A percentile compares a stretch with the other conserved stretches of the same genome.
Conservation (phyloP, 2,888 invertebrate species). For the Acronicta psi region DNA sequence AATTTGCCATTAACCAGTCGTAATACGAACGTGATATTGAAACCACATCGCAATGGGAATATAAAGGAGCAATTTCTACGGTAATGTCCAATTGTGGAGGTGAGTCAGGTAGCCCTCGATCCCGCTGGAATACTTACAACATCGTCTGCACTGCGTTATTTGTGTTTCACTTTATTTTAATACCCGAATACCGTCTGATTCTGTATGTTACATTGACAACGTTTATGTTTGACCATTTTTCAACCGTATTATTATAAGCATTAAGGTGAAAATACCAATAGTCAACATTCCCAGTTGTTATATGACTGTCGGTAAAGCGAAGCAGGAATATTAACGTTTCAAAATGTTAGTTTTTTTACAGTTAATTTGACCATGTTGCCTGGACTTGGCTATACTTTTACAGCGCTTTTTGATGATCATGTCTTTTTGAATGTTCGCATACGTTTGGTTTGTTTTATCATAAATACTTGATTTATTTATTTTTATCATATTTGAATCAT, state of each 20-base stretch:
- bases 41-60: slow-evolving; percentile 58
- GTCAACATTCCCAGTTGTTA: neutral
- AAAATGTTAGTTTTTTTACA: neutral
- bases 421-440: no score
- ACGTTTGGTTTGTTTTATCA: no score
- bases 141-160: slow-evolving; percentile 43
- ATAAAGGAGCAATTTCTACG: slow-evolving; percentile 57
- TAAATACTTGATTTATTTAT: no score
- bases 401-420: no score
- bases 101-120: slow-evolving; percentile 55
- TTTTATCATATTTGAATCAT: no score
- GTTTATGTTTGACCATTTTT: neutral
- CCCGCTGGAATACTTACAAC: slow-evolving; percentile 53
- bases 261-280: neutral
- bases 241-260: neutral
- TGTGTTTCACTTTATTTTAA: slow-evolving; percentile 52
- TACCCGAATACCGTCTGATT: slow-evolving; percentile 30
- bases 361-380: no score
- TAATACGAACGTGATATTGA: slow-evolving; percentile 54
- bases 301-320: neutral
- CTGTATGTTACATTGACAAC: slow-evolving; percentile 6
- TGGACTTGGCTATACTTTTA: no score
- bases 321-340: neutral
- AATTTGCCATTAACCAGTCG: slow-evolving; percentile 55
- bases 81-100: slow-evolving; percentile 61